Percentiles rank a stretch among this genome's conserved stretches.
These are phyloP conservation scores for Zootermopsis nevadensis DNA, from an alignment of 2,888 invertebrate species.

Conservation along the genomic window DNA sequence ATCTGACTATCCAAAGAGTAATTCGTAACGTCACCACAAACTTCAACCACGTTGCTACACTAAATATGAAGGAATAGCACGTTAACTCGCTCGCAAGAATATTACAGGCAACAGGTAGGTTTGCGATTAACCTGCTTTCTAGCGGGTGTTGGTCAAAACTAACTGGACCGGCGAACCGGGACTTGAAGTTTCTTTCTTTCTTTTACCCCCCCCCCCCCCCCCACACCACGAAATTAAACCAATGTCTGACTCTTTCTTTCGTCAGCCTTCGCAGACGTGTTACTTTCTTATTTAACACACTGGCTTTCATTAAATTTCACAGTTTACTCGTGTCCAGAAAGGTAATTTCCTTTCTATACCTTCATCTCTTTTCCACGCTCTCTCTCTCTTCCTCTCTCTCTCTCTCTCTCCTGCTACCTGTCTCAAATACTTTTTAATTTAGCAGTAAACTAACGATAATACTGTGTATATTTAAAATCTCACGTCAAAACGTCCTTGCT, in stretches of 20 bases:
- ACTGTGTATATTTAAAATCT: no score
- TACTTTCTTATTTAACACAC: conserved; percentile 15
- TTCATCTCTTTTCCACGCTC: no score
- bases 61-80: background rate
- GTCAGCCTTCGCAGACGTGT: background rate
- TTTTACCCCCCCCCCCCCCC: background rate
- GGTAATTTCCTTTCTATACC: background rate
- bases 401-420: background rate
- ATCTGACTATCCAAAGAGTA: background rate
- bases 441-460: no score
- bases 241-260: conserved; percentile 10
- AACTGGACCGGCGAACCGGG: conserved; percentile 33
- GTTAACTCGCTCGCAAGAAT: background rate
- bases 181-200: background rate
- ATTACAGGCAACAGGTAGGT: conserved; percentile 26
- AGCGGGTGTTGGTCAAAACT: conserved; percentile 27
- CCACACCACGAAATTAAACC: conserved; percentile 8
- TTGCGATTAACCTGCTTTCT: conserved; percentile 31
- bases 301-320: background rate
- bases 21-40: background rate
- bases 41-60: background rate
- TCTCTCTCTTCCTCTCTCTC: background rate
- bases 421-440: background rate
- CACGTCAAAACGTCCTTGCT: no score
- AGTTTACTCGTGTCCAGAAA: conserved; percentile 20